Percentiles rank a stretch among this genome's conserved stretches.
phyloP scores from a whole-genome alignment of 2,113 vertebrate genomes.

The Propithecus coquereli region DNA sequence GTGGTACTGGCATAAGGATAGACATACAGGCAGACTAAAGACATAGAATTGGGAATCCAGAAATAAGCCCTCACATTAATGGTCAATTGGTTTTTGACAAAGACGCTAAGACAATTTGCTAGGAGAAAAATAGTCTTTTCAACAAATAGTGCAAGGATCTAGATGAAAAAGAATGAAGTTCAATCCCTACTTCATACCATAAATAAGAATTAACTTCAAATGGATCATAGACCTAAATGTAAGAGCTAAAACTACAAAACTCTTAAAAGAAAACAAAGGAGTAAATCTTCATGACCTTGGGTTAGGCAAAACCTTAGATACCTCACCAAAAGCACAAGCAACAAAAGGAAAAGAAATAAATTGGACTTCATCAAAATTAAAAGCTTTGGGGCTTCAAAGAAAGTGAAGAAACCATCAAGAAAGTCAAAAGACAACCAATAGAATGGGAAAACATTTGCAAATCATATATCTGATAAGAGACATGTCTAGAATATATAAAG shows the following conservation, averaged over 20 bases:
- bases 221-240: background rate
- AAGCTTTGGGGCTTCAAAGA: background rate
- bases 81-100: slow-evolving; percentile 14
- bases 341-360: background rate
- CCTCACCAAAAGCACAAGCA: background rate
- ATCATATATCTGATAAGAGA: background rate
- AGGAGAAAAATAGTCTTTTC: background rate
- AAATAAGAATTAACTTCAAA: background rate
- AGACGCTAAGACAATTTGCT: background rate
- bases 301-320: background rate
- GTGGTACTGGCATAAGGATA: background rate
- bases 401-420: background rate
- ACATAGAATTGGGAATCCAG: background rate
- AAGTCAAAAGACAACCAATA: slow-evolving; percentile 17
- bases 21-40: background rate
- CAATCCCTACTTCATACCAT: background rate
- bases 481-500: slow-evolving; percentile 26
- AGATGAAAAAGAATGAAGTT: background rate
- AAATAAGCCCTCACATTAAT: background rate
- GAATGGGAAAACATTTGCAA: background rate
- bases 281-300: background rate
- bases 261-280: background rate
- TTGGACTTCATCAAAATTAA: background rate
- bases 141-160: background rate
- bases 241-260: background rate